A percentile compares a stretch with the other conserved stretches of the same genome.
Conservation (phyloP, 1,140 invertebrate species). For the Lepidurus arcticus region DNA sequence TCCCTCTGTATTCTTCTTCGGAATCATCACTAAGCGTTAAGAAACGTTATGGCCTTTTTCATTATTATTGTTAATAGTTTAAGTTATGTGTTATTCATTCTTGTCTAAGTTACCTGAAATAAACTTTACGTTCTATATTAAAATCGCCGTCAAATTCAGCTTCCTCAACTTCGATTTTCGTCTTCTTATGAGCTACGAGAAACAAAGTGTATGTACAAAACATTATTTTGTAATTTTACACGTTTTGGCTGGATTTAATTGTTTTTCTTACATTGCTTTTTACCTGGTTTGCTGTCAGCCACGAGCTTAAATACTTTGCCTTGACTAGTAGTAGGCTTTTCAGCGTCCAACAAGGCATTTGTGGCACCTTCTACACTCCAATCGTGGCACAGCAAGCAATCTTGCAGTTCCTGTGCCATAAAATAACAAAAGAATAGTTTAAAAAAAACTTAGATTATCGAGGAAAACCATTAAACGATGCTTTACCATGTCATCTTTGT, state of each 20-base stretch:
- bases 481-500: not conserved
- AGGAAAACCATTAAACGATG: not conserved
- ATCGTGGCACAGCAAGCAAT: not conserved
- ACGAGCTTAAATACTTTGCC: not conserved
- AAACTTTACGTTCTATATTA: not conserved
- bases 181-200: not conserved
- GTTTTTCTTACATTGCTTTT: too few relatives aligned
- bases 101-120: not conserved
- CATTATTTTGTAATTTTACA: too few relatives aligned
- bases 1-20: not conserved
- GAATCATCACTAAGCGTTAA: not conserved
- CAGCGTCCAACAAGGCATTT: not conserved
- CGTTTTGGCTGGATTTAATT: too few relatives aligned
- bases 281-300: not conserved
- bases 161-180: not conserved
- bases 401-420: not conserved
- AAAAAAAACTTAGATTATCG: not conserved
- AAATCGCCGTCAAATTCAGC: conserved; percentile 4
- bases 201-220: not conserved
- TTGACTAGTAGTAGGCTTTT: not conserved
- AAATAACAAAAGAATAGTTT: too few relatives aligned
- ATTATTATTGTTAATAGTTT: too few relatives aligned
- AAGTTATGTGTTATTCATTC: too few relatives aligned
- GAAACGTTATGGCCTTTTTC: too few relatives aligned
- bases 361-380: not conserved